A percentile compares a stretch with the other conserved stretches of the same genome.
Conservation (phyloP, 2,888 invertebrate species). For the Drosophila kambysellisi region DNA sequence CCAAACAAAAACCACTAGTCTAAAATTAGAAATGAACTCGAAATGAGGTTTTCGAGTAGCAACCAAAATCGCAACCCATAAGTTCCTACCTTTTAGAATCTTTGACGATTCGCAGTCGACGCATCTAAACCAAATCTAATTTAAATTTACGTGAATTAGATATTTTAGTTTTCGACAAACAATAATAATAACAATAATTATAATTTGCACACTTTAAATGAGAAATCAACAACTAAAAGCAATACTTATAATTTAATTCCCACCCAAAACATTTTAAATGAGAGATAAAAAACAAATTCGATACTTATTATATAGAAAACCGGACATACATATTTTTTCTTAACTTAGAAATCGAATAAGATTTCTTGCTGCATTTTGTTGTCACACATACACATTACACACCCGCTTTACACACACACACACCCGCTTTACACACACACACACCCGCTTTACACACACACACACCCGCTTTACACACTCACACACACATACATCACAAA, state of each 20-base stretch:
- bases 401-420: background rate
- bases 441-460: background rate
- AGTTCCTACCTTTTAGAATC: constrained; percentile 57
- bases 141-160: constrained; percentile 5
- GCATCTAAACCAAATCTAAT: constrained; percentile 4
- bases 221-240: constrained; percentile 14
- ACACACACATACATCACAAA: background rate
- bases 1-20: constrained; percentile 53
- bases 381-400: background rate
- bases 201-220: constrained; percentile 17
- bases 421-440: background rate
- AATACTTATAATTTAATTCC: background rate
- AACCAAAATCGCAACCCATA: constrained; percentile 32
- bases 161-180: constrained; percentile 1
- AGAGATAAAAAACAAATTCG: background rate
- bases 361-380: constrained; percentile 26
- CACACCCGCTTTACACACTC: background rate
- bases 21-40: constrained; percentile 47
- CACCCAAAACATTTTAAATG: background rate
- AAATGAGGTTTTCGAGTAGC: constrained; percentile 18
- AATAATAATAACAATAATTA: background rate
- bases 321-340: background rate
- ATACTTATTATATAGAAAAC: background rate
- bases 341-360: background rate
- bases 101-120: background rate